A percentile compares a stretch with the other conserved stretches of the same genome.
Conservation (phyloP, 2,888 invertebrate species). For the Synergus laeviventris region DNA sequence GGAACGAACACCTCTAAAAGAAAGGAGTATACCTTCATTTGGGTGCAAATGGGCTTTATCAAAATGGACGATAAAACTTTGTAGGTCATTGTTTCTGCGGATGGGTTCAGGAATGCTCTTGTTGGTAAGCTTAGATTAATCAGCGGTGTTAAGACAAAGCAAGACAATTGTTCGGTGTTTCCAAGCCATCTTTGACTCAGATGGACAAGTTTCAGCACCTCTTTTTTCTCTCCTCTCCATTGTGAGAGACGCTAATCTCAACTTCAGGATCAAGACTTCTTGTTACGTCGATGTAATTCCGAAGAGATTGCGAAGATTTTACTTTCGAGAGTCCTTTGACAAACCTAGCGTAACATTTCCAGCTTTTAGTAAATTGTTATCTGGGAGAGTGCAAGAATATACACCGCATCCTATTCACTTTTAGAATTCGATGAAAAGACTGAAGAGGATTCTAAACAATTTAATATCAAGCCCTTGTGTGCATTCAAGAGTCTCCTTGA, state of each 20-base stretch:
- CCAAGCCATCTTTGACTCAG: neutral
- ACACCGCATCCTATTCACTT: neutral
- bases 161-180: constrained; percentile 55
- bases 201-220: neutral
- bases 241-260: neutral
- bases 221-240: neutral
- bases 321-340: neutral
- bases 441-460: too few relatives aligned
- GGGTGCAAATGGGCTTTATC: constrained; percentile 51
- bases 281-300: neutral
- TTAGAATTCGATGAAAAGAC: neutral
- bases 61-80: constrained; percentile 56
- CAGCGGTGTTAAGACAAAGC: constrained; percentile 56
- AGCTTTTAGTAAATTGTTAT: neutral
- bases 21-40: constrained; percentile 50
- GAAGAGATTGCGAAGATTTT: neutral
- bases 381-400: neutral
- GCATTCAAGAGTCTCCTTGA: too few relatives aligned
- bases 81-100: constrained; percentile 62
- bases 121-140: constrained; percentile 45
- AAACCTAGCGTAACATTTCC: neutral
- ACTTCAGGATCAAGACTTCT: neutral
- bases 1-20: constrained; percentile 32
- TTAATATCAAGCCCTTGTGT: too few relatives aligned
- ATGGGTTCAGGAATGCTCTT: constrained; percentile 52